A percentile compares a stretch with the other conserved stretches of the same genome.
Conservation (phyloP, 1,140 invertebrate species). For the Matsumurasca onukii region DNA sequence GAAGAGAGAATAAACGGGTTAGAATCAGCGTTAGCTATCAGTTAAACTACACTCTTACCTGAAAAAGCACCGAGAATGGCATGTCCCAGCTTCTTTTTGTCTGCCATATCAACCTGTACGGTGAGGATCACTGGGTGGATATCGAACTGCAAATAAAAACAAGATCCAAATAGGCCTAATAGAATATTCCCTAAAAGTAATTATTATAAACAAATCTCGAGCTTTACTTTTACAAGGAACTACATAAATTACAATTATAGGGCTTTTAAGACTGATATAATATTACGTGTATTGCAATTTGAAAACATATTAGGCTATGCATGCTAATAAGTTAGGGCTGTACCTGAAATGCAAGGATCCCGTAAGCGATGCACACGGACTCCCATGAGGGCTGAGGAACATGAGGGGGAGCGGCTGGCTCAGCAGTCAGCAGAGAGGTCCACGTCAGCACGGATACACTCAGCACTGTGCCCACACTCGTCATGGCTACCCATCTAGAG, state of each 20-base stretch:
- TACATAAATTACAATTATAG: no score
- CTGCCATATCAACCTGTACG: constrained; percentile 76
- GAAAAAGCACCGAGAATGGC: constrained; percentile 65
- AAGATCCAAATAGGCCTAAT: no score
- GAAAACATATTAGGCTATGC: no score
- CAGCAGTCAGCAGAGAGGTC: constrained; percentile 48
- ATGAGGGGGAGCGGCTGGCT: constrained; percentile 28
- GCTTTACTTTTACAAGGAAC: no score
- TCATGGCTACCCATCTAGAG: constrained; percentile 57
- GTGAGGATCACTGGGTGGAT: constrained; percentile 77
- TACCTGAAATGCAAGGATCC: constrained; percentile 63
- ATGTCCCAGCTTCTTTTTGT: constrained; percentile 60
- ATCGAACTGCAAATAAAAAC: constrained; percentile 71
- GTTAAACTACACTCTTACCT: constrained; percentile 47
- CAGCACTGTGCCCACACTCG: constrained; percentile 58
- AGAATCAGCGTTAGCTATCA: background rate
- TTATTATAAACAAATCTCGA: no score
- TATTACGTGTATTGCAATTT: no score
- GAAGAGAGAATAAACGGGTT: no score
- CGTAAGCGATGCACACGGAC: constrained; percentile 59
- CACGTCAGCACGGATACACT: constrained; percentile 58
- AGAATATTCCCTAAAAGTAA: no score
- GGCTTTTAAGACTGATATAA: no score
- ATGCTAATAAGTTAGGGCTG: constrained; percentile 8
- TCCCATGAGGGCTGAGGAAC: constrained; percentile 47